Conservation (phyloP, 2,113 vertebrate genomes). For the Turdus rufiventris region DNA sequence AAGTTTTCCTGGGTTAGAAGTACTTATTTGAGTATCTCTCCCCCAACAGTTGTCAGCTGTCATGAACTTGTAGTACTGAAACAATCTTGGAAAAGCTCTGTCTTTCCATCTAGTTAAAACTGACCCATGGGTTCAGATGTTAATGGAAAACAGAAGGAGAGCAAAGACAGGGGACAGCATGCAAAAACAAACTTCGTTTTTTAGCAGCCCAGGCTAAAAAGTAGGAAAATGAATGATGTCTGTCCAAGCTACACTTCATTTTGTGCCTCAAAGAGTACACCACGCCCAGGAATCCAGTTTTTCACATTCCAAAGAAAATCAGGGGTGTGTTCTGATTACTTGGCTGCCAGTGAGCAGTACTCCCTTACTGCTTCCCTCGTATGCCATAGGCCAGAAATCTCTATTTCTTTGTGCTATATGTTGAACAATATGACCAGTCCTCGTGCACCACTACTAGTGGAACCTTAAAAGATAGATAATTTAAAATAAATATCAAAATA, state of each 20-base stretch:
- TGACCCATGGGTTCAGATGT: background rate
- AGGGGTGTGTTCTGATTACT: background rate
- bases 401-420: background rate
- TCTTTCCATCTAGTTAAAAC: background rate
- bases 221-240: background rate
- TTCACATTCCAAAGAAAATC: background rate
- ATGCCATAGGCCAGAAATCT: background rate
- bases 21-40: background rate
- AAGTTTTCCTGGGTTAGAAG: background rate
- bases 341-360: background rate
- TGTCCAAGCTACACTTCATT: background rate
- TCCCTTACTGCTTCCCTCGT: background rate
- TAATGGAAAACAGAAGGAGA: background rate
- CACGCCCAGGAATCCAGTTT: background rate
- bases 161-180: fast-evolving
- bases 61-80: background rate
- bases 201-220: background rate
- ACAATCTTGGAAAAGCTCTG: background rate
- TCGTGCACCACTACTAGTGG: background rate
- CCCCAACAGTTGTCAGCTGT: background rate
- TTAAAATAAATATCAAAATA: background rate
- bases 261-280: background rate
- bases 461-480: background rate
- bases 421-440: background rate
- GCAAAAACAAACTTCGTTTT: background rate